Percentiles rank a stretch among this genome's conserved stretches.
Evolutionary conservation across 2,888 invertebrate genomes (phyloP).

Genomic region (Nemapogon koenigi): DNA sequence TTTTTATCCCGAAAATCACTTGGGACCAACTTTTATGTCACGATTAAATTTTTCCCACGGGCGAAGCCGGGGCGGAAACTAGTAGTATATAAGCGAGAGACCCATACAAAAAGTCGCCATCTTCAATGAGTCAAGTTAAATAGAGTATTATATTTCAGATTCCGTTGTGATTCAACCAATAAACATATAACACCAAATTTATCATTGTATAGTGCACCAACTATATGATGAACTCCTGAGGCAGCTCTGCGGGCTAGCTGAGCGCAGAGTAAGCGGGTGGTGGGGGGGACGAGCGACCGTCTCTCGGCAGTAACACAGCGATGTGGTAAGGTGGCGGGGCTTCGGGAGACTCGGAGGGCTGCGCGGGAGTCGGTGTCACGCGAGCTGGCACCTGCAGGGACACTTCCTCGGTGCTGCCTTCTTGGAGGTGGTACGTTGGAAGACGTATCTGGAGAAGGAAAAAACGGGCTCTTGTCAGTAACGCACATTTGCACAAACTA

Average conservation of each 20-base stretch:
- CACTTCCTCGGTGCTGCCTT: slow-evolving; percentile 29
- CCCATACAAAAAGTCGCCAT: too few species aligned
- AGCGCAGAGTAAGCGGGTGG: slow-evolving; percentile 81
- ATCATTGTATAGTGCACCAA: too few species aligned
- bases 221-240: slow-evolving; percentile 5
- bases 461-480: slow-evolving; percentile 15
- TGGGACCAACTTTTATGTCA: too few species aligned
- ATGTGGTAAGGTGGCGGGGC: slow-evolving; percentile 85
- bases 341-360: slow-evolving; percentile 32
- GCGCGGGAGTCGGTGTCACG: slow-evolving; percentile 15
- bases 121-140: background rate
- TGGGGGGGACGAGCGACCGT: slow-evolving; percentile 65
- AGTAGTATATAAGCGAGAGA: too few species aligned
- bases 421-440: slow-evolving; percentile 13
- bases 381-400: slow-evolving; percentile 25
- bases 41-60: too few species aligned
- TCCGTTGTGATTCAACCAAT: too few species aligned
- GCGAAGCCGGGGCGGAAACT: too few species aligned
- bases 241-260: too few species aligned
- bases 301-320: slow-evolving; percentile 74
- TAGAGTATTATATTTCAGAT: too few species aligned
- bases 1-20: too few species aligned
- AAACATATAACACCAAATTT: slow-evolving; percentile 1
- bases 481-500: too few species aligned
- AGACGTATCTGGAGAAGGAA: slow-evolving; percentile 11